Evolutionary conservation across 2,888 invertebrate genomes (phyloP), one percentile per base, ranked within the genome.

Genomic region (Standfussiana lucernea): DNA sequence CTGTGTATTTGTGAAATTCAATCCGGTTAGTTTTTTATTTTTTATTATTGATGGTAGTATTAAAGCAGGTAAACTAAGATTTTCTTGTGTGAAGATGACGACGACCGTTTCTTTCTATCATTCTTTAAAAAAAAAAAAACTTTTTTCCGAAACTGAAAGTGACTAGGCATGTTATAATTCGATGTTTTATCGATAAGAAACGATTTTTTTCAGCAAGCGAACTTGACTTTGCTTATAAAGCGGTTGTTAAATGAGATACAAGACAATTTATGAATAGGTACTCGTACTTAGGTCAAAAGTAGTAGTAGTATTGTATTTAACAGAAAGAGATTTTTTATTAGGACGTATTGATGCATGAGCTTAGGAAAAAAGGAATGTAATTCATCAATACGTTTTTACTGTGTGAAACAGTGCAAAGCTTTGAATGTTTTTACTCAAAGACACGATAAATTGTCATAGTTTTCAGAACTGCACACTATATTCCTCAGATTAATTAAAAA

Each of bases 1-100:
- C 94, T 90, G 92, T 90, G 91, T 88, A 92, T 91, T 95, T 95
- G 93, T 93, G 96, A 94, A 95, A 96, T 96, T 93, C 93, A 96
- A 96, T 96, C 93, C 89, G 91, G 92, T 94, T 92, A 84, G 67
- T 65, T 86, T 86, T 89, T 89, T 89, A 66, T 75, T 86, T 88
- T 89, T 90, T 89, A 72, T 83, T 77, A 79, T 81, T 84, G 81
- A 84, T 84, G 45, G 77, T 40, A 75, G 32, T 73, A 81, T 78
- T 82, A 81, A 83, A 81, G 77, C 75, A 86, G 86, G 86, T 86
- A 91, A 87, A 89, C 59, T 80, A 53, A 76, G 64, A 84, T 47
- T 87, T 92, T 93, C 92, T 91, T 93, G 93, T 93, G 94, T 89
- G 94, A 94, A 93, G 85, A 87, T 91, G 86, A 91, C 80, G 74